Base-by-base conservation (phyloP, 2,888 invertebrate genomes). In the Ectemnius lituratus region DNA sequence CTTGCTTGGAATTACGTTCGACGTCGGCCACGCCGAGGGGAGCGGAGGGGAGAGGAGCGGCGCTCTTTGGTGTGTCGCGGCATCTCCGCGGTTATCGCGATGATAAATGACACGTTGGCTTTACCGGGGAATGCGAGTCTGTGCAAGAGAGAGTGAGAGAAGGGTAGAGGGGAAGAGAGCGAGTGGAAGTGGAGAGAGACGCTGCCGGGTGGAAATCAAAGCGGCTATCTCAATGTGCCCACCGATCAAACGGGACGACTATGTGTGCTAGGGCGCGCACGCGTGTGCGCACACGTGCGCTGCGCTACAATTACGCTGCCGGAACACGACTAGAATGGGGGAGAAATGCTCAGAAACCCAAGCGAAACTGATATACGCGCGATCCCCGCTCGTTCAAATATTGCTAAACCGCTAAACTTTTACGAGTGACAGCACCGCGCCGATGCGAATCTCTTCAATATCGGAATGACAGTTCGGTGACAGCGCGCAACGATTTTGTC, bases 381-480 rank as follows among this genome's bases (percentile, higher is more conserved):
- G 52, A 52, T 16, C 52, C 52, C n/a, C 52, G 52, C 52, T 13
- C 52, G 52, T 16, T 52, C 52, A 52, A 52, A 52, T 52, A 52
- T 16, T 16, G 52, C 52, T 52, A 14, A 16, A 52, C n/a, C 52
- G 52, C 52, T 16, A 52, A 16, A 52, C 52, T 16, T 16, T 52
- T 52, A 52, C 52, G 52, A 37, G 37, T 37, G 37, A 37, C 37
- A 37, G 37, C 8, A 11, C 6, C 37, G 37, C 37, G 8, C 37
- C 37, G 37, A 37, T 37, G 37, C 37, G 37, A 37, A 37, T 37
- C 37, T 37, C 37, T 37, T 37, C 37, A 37, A 37, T 37, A 37
- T 37, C 37, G 37, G 37, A 37, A 37, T 37, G 37, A 37, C 37
- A 37, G 37, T 37, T 37, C 37, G 37, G 37, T 37, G 37, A 37